A percentile compares a stretch with the other conserved stretches of the same genome.
Evolutionary conservation across 2,113 vertebrate species (phyloP).

Genomic region (Kobus ellipsiprymnus): DNA sequence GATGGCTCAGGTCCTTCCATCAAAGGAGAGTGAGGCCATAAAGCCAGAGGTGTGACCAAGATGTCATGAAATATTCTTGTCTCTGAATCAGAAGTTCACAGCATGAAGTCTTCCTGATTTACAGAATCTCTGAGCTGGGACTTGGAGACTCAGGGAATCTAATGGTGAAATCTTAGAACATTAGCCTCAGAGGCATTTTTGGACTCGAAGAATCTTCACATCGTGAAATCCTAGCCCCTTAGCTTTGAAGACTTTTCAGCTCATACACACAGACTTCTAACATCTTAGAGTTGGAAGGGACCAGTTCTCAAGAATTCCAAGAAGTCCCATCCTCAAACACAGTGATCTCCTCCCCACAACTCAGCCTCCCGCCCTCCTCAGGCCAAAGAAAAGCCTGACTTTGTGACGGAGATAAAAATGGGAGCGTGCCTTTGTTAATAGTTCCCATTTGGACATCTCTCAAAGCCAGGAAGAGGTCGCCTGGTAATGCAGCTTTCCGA

Average conservation of each 20-base stretch:
- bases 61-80: neutral
- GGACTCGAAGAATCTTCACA: conserved; percentile 60
- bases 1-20: neutral
- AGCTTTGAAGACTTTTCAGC: conserved; percentile 67
- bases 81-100: conserved; percentile 9
- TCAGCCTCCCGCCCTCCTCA: neutral
- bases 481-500: conserved; percentile 52
- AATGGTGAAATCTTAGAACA: conserved; percentile 62
- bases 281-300: conserved; percentile 46
- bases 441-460: conserved; percentile 70
- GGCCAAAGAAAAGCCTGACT: conserved; percentile 37
- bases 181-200: conserved; percentile 45
- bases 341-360: conserved; percentile 3
- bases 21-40: neutral
- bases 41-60: neutral
- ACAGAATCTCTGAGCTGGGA: neutral
- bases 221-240: conserved; percentile 64
- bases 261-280: conserved; percentile 53
- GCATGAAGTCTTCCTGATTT: neutral
- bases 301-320: conserved; percentile 52
- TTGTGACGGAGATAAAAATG: conserved; percentile 67
- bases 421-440: conserved; percentile 69
- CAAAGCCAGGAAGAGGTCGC: conserved; percentile 63
- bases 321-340: conserved; percentile 44
- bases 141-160: neutral